A percentile compares a stretch with the other conserved stretches of the same genome.
These are phyloP conservation scores for Allophyes oxyacanthae DNA, from an alignment of 2,888 invertebrate genomes.

Conservation along the genomic window DNA sequence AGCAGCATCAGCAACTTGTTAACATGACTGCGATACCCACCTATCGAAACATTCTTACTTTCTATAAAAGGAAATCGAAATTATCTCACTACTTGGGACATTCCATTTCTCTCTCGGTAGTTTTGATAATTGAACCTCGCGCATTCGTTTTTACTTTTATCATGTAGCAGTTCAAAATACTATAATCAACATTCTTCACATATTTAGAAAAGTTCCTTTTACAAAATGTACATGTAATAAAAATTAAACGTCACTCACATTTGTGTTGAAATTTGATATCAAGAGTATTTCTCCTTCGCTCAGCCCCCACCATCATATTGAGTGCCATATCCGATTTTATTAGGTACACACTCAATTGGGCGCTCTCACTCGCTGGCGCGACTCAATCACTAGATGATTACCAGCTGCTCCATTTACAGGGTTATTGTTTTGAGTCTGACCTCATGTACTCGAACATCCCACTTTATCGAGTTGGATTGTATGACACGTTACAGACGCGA, in stretches of 20 bases:
- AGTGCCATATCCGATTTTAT: conserved; percentile 76
- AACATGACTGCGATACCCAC: conserved; percentile 70
- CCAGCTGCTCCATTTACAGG: conserved; percentile 76
- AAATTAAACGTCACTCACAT: conserved; percentile 39
- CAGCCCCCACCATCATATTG: conserved; percentile 65
- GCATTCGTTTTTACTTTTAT: conserved; percentile 78
- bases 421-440: conserved; percentile 75
- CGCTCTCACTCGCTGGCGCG: conserved; percentile 63
- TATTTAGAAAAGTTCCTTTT: conserved; percentile 41
- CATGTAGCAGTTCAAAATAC: conserved; percentile 59
- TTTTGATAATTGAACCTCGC: conserved; percentile 81
- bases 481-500: conserved; percentile 62
- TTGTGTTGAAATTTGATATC: conserved; percentile 42
- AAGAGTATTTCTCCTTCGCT: conserved; percentile 54
- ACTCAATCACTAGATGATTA: conserved; percentile 68
- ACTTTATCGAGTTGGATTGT: conserved; percentile 65
- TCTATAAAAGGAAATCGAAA: conserved; percentile 89
- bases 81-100: conserved; percentile 83
- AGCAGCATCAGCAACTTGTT: conserved; percentile 67
- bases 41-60: conserved; percentile 85
- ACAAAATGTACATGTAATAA: conserved; percentile 32
- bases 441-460: conserved; percentile 66
- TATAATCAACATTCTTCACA: conserved; percentile 72
- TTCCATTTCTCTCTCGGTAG: conserved; percentile 85
- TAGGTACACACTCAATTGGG: conserved; percentile 75